These are phyloP conservation scores for Pammene aurita DNA, from an alignment of 2,888 invertebrate genomes.

Conservation along the genomic window DNA sequence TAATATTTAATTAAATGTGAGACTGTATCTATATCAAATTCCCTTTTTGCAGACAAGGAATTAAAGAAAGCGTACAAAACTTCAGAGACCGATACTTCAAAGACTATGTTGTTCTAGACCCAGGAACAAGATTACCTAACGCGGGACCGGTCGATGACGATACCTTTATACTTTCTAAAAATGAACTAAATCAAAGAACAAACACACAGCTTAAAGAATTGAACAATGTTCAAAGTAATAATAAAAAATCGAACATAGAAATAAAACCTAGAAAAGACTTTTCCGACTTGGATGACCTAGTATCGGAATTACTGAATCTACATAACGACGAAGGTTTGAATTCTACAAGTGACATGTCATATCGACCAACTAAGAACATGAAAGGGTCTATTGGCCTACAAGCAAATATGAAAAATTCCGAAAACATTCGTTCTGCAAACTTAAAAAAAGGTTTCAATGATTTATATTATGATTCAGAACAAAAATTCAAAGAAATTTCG, in stretches of 20 bases:
- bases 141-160: background rate
- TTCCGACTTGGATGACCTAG: constrained; percentile 9
- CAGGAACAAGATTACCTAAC: background rate
- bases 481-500: background rate
- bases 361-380: background rate
- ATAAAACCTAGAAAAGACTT: constrained; percentile 10
- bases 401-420: background rate
- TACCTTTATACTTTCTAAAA: background rate
- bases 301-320: background rate
- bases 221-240: background rate
- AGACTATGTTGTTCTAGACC: background rate
- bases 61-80: background rate
- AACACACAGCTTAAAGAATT: background rate
- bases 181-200: background rate
- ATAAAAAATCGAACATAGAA: background rate
- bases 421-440: background rate
- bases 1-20: too few species aligned
- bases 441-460: background rate
- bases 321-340: background rate
- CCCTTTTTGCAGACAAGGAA: background rate
- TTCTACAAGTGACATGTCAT: background rate
- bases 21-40: background rate
- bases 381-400: background rate
- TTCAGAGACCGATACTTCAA: constrained; percentile 12
- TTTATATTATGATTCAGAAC: background rate